Base-by-base conservation (phyloP, 1,140 invertebrate genomes). In the Saccostrea glomerata region DNA sequence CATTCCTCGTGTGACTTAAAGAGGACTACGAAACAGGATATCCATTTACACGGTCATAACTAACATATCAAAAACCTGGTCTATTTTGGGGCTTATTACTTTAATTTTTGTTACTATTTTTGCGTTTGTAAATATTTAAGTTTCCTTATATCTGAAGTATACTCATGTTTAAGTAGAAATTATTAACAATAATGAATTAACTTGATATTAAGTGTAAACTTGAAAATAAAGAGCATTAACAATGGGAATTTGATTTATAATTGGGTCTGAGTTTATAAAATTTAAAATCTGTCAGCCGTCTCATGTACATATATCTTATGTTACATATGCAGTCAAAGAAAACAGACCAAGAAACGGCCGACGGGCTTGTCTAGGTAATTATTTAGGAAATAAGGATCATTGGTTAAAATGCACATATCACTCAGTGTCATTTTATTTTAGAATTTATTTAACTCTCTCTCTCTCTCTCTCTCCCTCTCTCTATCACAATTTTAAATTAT, bases 381-480 rank as follows among this genome's bases (percentile, higher is more conserved):
- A 63, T 20, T 20, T 7, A 20, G 17, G n/a, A 60, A 60, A 13
- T 60, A 60, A 63, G 17, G 58, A 6, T n/a, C 17, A 20, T 63
- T 20, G 17, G 15, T 20, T 63, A 63, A 60, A 60, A 60, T 60
- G 13, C 20, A 60, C 12, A 60, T 15, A 60, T 60, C 58, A 20
- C 13, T 17, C 56, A 58, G 20, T 60, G 13, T 60, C 20, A 63
- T 63, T 6, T 6, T 20, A 63, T 20, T 20, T 17, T 20, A 63
- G 17, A 17, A 63, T 13, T 17, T 56, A 6, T 56, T 13, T 56
- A 6, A 13, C 58, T 60, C 58, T 60, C 58, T 20, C 58, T 63
- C 58, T 63, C 58, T 63, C 58, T 63, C 58, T 63, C 58, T 63
- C 58, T 63, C 58, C n/a, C 58, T 63, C 58, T 63, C 58, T 63